A percentile compares a stretch with the other conserved stretches of the same genome.
These are phyloP conservation scores for Panthera leo DNA, from an alignment of 2,113 vertebrate species.

Conservation along the genomic window DNA sequence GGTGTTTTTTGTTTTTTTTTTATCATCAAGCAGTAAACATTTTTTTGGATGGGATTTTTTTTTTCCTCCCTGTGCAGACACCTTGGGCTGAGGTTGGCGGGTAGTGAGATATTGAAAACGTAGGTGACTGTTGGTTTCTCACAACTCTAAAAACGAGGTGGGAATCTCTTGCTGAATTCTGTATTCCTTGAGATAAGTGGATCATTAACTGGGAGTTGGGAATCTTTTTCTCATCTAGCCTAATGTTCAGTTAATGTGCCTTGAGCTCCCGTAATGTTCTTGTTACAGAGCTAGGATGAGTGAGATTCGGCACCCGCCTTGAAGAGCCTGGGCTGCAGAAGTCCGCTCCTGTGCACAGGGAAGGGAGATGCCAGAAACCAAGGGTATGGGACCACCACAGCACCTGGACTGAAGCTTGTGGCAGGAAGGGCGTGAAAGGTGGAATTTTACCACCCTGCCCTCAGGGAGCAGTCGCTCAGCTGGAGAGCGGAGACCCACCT, in stretches of 20 bases:
- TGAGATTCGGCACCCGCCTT: not conserved
- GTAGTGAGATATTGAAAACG: not conserved
- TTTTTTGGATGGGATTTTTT: not conserved
- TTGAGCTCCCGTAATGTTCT: not conserved
- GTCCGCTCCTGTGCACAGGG: not conserved
- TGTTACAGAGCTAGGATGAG: not conserved
- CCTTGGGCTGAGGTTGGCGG: not conserved
- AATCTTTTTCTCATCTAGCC: slow-evolving; percentile 56
- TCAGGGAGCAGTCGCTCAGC: not conserved
- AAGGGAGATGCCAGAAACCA: not conserved
- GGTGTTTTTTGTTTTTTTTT: not conserved
- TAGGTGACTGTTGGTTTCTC: not conserved
- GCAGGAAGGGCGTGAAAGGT: not conserved
- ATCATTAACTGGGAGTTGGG: not conserved
- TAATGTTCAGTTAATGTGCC: slow-evolving; percentile 2
- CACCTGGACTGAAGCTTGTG: not conserved
- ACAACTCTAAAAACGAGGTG: not conserved
- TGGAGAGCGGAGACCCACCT: not conserved
- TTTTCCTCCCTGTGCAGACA: not conserved
- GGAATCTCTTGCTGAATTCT: not conserved
- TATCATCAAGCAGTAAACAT: not conserved
- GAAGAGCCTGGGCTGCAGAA: not conserved
- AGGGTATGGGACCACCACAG: not conserved
- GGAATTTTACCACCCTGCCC: not conserved
- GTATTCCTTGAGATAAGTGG: not conserved